phyloP scores from a whole-genome alignment of 2,888 invertebrate species.

The Melitaea athalia region DNA sequence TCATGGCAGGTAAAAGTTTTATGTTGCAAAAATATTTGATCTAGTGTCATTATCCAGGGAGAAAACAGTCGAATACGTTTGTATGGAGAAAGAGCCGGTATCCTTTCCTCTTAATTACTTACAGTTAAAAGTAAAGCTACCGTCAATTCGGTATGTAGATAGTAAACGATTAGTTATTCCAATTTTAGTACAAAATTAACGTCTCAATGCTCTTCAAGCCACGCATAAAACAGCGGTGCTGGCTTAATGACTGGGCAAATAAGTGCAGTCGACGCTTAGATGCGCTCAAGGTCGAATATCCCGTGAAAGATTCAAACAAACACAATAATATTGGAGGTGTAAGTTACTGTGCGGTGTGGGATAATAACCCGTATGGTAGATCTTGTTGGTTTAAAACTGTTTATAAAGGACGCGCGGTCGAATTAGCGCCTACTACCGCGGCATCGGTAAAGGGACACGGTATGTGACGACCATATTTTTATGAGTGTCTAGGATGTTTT shows the following conservation, averaged over 20 bases:
- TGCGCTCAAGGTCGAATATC: constrained; percentile 46
- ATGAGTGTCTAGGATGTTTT: background rate
- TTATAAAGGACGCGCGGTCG: constrained; percentile 67
- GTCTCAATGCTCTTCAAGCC: constrained; percentile 42
- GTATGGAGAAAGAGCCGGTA: too few relatives aligned
- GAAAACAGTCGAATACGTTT: too few relatives aligned
- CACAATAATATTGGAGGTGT: constrained; percentile 20
- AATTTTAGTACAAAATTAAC: constrained; percentile 48
- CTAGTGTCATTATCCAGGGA: too few relatives aligned
- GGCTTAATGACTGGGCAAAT: constrained; percentile 64
- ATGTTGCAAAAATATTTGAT: too few relatives aligned
- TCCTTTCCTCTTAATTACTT: too few relatives aligned
- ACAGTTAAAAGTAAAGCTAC: too few relatives aligned
- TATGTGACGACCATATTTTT: constrained; percentile 28
- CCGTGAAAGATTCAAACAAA: constrained; percentile 21
- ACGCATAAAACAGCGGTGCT: constrained; percentile 63
- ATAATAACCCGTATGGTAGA: constrained; percentile 45
- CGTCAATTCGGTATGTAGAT: background rate
- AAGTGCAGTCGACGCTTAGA: constrained; percentile 55
- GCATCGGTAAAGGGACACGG: constrained; percentile 55
- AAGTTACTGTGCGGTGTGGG: constrained; percentile 13
- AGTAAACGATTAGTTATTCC: background rate
- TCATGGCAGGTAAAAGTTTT: too few relatives aligned
- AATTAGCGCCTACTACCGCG: constrained; percentile 79
- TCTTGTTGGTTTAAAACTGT: constrained; percentile 65